Conservation (phyloP, 1,140 invertebrate species). For the Plodia interpunctella region DNA sequence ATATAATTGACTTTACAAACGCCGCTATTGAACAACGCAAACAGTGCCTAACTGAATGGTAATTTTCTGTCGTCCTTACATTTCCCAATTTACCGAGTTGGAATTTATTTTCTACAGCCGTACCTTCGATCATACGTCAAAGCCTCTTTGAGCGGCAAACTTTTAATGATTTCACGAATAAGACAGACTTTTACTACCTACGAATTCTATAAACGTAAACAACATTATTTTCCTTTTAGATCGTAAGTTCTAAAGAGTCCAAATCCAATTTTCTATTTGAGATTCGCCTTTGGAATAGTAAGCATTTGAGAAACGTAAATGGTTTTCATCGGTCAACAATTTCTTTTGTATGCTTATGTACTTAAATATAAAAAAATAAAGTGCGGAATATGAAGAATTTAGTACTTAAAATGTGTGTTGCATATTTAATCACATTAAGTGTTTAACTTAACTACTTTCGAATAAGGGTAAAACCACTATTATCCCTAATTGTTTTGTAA, state of each 20-base stretch:
- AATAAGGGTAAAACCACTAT: too few relatives aligned
- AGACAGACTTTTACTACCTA: constrained; percentile 18
- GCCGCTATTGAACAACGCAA: background rate
- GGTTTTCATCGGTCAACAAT: too few relatives aligned
- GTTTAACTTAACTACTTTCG: too few relatives aligned
- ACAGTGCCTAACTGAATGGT: background rate
- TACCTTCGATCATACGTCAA: constrained; percentile 16
- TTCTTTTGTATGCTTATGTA: too few relatives aligned
- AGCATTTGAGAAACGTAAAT: too few relatives aligned
- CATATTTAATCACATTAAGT: too few relatives aligned
- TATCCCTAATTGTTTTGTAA: too few relatives aligned
- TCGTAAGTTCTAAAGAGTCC: background rate
- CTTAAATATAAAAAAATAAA: too few relatives aligned
- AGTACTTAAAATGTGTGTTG: too few relatives aligned
- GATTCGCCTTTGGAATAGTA: background rate
- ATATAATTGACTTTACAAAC: background rate
- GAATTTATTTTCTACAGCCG: constrained; percentile 1
- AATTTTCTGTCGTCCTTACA: background rate
- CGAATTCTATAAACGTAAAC: constrained; percentile 12
- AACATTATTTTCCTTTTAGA: constrained; percentile 2
- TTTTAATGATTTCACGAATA: constrained; percentile 30
- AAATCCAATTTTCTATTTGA: constrained; percentile 5
- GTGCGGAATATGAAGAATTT: too few relatives aligned
- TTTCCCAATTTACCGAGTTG: constrained; percentile 1
- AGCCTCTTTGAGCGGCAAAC: constrained; percentile 24